Evolutionary conservation across 2,888 invertebrate genomes (phyloP), one percentile per base, ranked within the genome.

Genomic region (Cataglyphis rosenhaueri): DNA sequence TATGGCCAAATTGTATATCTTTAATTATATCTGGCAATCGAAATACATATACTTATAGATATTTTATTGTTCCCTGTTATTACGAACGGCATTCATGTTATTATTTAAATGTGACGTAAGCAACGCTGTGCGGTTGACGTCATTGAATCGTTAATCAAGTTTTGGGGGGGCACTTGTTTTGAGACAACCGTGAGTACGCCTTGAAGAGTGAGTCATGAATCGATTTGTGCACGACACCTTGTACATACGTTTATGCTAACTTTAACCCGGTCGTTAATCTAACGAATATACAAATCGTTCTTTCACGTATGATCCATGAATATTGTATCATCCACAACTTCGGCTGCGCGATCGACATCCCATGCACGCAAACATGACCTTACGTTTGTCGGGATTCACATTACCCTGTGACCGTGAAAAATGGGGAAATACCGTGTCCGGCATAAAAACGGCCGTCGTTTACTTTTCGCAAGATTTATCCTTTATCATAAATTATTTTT

Each of bases 261-360:
- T 70, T 70, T 70, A 78, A 70, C n/a, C 1, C 8, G 32, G 35
- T 78, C 44, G 21, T 79, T 79, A 70, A 79, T 57, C 48, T 25
- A 38, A 68, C 35, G 35, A 78, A 32, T 78, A 10, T 44, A 68
- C 21, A 10, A 25, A 21, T 32, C 1, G 35, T 61, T 12, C 35
- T 78, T 78, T 25, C 44, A 65, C 66, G 9, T 35, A 25, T 21
- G 15, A 44, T 8, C 59, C 18, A 71, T 71, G 44, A 61, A 55
- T 79, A 71, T 78, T 78, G 18, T 59, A 59, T 70, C 21, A 9
- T 1, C 18, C 21, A 10, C 66, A 29, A 57, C 21, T 15, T 76
- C 76, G 57, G 4, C 12, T 15, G 25, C 21, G 35, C 41, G 21
- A 52, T 82, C 15, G 35, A 38, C 52, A 82, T 61, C 38, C 78